Evolutionary conservation across 2,113 vertebrate genomes (phyloP).

Genomic region (Gopherus evgoodei): DNA sequence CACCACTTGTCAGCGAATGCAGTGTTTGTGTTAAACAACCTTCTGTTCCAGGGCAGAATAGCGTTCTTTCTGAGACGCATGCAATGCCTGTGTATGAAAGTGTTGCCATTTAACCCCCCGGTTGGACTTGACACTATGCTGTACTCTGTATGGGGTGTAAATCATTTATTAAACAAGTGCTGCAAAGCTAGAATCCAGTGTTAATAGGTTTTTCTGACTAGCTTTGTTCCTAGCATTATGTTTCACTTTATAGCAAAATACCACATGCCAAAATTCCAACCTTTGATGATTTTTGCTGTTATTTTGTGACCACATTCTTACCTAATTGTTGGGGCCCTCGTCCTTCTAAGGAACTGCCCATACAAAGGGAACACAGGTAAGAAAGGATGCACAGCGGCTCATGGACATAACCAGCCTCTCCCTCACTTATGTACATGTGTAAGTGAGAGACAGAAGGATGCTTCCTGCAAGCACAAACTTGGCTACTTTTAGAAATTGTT

Average conservation of each 20-base stretch:
- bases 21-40: background rate
- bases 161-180: slow-evolving; percentile 38
- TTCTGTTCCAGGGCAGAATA: background rate
- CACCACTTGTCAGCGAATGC: background rate
- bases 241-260: background rate
- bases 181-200: background rate
- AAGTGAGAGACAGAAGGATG: background rate
- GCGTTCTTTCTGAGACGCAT: background rate
- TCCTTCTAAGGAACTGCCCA: background rate
- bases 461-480: background rate
- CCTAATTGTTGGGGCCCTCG: background rate
- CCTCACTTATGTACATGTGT: rapidly evolving
- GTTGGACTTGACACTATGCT: background rate
- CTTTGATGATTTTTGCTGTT: background rate
- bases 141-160: slow-evolving; percentile 1
- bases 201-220: slow-evolving; percentile 9
- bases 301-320: background rate
- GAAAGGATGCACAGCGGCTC: background rate
- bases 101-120: background rate
- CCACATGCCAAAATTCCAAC: background rate
- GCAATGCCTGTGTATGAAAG: background rate
- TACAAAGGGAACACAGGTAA: background rate
- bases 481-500: background rate
- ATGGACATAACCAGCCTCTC: background rate
- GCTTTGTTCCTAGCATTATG: background rate